Conservation (phyloP, 2,888 invertebrate genomes). For the Helobdella robusta region DNA sequence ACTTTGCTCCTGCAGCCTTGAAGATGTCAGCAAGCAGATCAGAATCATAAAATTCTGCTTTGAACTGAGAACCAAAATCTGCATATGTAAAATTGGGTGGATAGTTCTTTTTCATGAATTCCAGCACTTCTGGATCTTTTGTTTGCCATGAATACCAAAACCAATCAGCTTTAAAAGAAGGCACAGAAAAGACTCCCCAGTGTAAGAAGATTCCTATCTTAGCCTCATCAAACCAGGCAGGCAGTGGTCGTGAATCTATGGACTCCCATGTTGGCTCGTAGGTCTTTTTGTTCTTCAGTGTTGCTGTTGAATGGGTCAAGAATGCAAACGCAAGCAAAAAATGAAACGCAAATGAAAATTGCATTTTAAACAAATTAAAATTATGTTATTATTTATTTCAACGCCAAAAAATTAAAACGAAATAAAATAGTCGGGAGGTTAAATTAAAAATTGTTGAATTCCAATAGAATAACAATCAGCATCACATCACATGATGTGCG, state of each 20-base stretch:
- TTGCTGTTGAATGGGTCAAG: no score
- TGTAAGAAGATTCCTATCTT: conserved; percentile 87
- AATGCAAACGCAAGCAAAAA: no score
- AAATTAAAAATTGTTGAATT: no score
- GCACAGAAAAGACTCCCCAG: conserved; percentile 86
- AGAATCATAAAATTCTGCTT: conserved; percentile 75
- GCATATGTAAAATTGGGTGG: conserved; percentile 77
- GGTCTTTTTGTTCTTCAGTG: no score
- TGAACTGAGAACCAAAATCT: conserved; percentile 77
- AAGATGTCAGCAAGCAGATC: conserved; percentile 74
- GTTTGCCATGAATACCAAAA: conserved; percentile 44
- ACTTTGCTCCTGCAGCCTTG: conserved; percentile 70
- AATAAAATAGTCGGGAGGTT: no score
- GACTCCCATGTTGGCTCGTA: conserved; percentile 67
- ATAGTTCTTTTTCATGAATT: conserved; percentile 72
- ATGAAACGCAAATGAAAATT: no score
- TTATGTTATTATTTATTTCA: no score
- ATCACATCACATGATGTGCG: no score
- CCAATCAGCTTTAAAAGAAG: conserved; percentile 60
- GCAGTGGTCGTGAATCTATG: conserved; percentile 70
- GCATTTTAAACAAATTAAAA: no score
- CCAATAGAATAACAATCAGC: no score
- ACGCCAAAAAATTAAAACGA: no score
- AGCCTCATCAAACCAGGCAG: conserved; percentile 76
- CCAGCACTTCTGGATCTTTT: conserved; percentile 37